phyloP scores from a whole-genome alignment of 2,113 vertebrate species.

The Vulpes vulpes region DNA sequence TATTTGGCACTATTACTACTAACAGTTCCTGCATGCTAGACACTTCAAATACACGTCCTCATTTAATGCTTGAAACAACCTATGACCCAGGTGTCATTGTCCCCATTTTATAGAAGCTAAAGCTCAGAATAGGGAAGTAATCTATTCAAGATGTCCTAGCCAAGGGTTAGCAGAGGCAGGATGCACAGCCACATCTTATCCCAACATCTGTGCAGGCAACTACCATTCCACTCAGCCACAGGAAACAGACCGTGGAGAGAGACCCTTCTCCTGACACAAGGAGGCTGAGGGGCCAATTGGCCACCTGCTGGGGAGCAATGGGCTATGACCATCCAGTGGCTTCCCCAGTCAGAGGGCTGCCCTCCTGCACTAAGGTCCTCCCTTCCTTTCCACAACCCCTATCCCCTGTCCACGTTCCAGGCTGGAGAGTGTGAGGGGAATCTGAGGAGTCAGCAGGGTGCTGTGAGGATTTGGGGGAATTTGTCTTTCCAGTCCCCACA shows the following conservation, averaged over 20 bases:
- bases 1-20: not conserved
- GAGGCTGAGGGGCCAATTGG: accelerated
- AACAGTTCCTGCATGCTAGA: not conserved
- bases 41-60: not conserved
- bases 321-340: not conserved
- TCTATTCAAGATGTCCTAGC: not conserved
- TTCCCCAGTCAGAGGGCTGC: not conserved
- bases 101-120: not conserved
- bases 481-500: not conserved
- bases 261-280: not conserved
- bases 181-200: not conserved
- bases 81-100: not conserved
- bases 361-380: accelerated
- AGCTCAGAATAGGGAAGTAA: not conserved
- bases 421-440: not conserved
- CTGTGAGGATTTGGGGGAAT: accelerated
- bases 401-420: not conserved
- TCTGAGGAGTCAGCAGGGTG: not conserved
- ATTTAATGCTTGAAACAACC: conserved; percentile 15
- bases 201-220: not conserved
- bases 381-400: not conserved
- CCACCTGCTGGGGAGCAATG: not conserved
- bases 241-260: not conserved
- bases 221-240: not conserved
- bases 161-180: not conserved